Percentiles rank a stretch among this genome's conserved stretches.
These are phyloP conservation scores for Crotalus viridis DNA, from an alignment of 2,113 vertebrate genomes.

Conservation along the genomic window DNA sequence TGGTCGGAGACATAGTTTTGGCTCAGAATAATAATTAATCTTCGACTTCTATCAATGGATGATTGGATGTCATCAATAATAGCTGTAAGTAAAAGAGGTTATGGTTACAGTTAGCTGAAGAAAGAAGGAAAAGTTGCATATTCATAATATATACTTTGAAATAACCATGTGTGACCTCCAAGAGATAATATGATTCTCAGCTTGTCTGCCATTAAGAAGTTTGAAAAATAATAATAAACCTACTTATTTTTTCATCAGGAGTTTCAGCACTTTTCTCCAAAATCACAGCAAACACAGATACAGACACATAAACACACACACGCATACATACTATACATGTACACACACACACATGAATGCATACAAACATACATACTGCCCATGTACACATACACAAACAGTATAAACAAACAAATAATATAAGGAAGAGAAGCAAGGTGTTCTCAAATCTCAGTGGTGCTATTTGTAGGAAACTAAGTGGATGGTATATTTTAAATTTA, in stretches of 20 bases:
- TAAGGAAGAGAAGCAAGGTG: not conserved
- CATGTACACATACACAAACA: too few relatives aligned
- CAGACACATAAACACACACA: too few relatives aligned
- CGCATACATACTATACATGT: too few relatives aligned
- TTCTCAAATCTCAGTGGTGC: not conserved
- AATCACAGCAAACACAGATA: not conserved
- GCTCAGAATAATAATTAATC: slow-evolving; percentile 81
- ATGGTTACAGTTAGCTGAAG: slow-evolving; percentile 33
- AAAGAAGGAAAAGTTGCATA: not conserved
- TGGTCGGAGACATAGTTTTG: slow-evolving; percentile 64
- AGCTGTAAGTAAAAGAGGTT: slow-evolving; percentile 68
- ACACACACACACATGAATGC: too few relatives aligned
- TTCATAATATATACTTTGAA: not conserved
- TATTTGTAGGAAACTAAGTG: not conserved
- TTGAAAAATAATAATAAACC: not conserved
- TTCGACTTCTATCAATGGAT: slow-evolving; percentile 78
- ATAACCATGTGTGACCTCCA: not conserved
- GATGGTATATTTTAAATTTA: not conserved
- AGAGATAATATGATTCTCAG: not conserved
- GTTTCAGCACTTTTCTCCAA: not conserved
- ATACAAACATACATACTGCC: too few relatives aligned
- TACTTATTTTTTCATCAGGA: not conserved
- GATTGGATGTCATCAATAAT: slow-evolving; percentile 78
- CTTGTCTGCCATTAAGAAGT: not conserved
- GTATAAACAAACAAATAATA: too few relatives aligned